These are phyloP conservation scores for Phymorhynchus buccinoides DNA, from an alignment of 1,140 invertebrate species.

Conservation along the genomic window DNA sequence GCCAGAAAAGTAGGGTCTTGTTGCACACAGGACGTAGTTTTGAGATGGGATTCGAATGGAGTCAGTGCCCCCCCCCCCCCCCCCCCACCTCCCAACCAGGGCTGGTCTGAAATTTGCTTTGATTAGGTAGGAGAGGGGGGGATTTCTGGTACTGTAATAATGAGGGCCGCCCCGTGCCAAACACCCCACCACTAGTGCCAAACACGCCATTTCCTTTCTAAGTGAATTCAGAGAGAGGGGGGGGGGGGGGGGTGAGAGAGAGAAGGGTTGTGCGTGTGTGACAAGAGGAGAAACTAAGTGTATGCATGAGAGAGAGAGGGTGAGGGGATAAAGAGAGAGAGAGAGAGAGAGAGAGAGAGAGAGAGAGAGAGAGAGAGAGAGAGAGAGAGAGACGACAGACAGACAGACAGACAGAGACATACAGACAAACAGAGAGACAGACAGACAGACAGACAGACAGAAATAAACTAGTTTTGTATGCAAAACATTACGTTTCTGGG, in stretches of 20 bases:
- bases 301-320: not conserved
- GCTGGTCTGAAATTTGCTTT: constrained; percentile 28
- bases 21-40: no score
- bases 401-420: not conserved
- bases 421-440: not conserved
- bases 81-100: no score
- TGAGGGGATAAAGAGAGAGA: not conserved
- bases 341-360: not conserved
- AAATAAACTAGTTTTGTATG: no score
- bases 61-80: no score
- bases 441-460: not conserved
- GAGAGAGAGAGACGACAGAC: not conserved
- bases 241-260: not conserved
- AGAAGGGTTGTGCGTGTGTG: not conserved
- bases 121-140: constrained; percentile 38
- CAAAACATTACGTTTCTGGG: no score
- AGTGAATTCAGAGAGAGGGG: not conserved
- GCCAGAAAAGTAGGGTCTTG: no score
- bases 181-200: no score
- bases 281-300: not conserved
- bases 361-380: not conserved
- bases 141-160: no score
- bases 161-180: no score
- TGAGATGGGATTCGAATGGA: no score
- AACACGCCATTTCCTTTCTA: no score